phyloP scores from a whole-genome alignment of 2,888 invertebrate species.

The Andrena haemorrhoa region DNA sequence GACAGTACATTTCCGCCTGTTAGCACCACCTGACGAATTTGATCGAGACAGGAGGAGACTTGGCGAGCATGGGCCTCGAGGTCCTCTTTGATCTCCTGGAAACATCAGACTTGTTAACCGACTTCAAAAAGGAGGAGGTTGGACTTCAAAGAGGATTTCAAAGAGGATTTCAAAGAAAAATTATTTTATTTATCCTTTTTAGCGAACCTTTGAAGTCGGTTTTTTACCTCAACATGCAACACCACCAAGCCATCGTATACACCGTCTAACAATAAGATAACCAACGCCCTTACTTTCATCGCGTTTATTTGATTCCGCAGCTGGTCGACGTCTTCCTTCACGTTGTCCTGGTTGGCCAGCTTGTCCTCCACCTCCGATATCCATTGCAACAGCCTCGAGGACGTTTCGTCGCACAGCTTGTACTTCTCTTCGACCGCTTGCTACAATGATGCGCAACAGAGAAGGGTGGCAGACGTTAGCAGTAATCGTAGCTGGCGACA shows the following conservation, averaged over 20 bases:
- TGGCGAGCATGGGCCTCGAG: slow-evolving; percentile 94
- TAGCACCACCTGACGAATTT: slow-evolving; percentile 94
- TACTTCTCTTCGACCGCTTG: slow-evolving; percentile 98
- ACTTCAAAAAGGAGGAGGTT: no score
- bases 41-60: slow-evolving; percentile 94
- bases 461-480: slow-evolving; percentile 15
- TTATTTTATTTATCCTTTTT: no score
- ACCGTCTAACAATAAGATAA: no score
- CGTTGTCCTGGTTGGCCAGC: slow-evolving; percentile 93
- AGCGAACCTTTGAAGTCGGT: no score
- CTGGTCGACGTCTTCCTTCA: slow-evolving; percentile 94
- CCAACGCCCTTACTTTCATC: slow-evolving; percentile 88
- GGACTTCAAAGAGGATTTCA: no score
- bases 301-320: slow-evolving; percentile 95
- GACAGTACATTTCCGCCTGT: slow-evolving; percentile 97
- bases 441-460: slow-evolving; percentile 86
- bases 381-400: slow-evolving; percentile 94
- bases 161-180: no score
- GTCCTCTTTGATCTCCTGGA: slow-evolving; percentile 94
- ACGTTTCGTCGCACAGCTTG: slow-evolving; percentile 94
- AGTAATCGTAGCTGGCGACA: neutral
- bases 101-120: neutral
- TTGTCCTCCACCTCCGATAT: slow-evolving; percentile 93
- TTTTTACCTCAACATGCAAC: no score
- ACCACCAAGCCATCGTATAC: no score